phyloP scores from a whole-genome alignment of 2,888 invertebrate species.

The Linyphia triangularis region DNA sequence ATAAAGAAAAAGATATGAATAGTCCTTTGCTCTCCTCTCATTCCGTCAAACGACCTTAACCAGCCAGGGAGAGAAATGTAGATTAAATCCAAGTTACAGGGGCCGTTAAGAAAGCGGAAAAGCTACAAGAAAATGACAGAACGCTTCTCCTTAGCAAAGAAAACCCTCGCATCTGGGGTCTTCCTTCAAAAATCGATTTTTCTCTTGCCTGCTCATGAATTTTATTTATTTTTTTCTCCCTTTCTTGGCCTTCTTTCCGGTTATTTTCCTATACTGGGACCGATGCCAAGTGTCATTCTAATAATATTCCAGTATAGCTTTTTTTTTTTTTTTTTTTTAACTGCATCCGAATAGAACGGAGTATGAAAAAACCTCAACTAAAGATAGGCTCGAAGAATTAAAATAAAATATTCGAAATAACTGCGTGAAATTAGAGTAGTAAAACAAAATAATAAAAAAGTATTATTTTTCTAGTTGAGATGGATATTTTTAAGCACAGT shows the following conservation, averaged over 20 bases:
- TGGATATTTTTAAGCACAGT: not conserved
- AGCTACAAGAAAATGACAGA: conserved; percentile 59
- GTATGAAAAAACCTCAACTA: not conserved
- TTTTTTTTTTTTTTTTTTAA: not conserved
- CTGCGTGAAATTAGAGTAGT: conserved; percentile 22
- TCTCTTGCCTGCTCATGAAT: conserved; percentile 17
- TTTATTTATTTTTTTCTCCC: not conserved
- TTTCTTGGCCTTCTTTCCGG: conserved; percentile 1
- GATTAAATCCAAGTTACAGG: conserved; percentile 43
- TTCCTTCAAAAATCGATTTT: conserved; percentile 57
- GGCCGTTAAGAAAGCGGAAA: conserved; percentile 60
- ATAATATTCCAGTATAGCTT: conserved; percentile 58
- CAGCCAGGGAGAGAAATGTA: conserved; percentile 6
- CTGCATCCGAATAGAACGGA: conserved; percentile 1
- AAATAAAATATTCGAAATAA: conserved; percentile 41
- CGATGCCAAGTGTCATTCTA: conserved; percentile 71
- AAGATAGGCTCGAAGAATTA: conserved; percentile 25
- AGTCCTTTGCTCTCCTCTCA: not conserved
- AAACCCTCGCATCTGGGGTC: conserved; percentile 54
- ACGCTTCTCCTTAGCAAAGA: conserved; percentile 21
- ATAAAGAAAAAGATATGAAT: conserved; percentile 5
- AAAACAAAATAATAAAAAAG: conserved; percentile 3
- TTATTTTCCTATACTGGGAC: conserved; percentile 41
- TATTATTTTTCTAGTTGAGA: not conserved
- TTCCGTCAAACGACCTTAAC: not conserved